phyloP scores from a whole-genome alignment of 2,113 vertebrate species.

The Columba janthina region DNA sequence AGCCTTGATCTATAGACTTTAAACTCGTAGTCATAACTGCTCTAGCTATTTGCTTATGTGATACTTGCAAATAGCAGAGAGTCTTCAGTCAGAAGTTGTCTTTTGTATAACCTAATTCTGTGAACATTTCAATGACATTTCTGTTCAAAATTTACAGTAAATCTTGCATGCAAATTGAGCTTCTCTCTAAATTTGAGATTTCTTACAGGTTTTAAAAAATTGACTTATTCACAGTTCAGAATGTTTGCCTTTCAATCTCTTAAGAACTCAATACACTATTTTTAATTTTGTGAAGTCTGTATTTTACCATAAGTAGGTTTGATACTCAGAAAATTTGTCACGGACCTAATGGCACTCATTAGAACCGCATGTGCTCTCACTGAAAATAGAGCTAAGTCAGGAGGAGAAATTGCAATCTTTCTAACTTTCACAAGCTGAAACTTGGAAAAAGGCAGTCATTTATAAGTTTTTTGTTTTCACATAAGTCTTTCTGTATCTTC shows the following conservation, averaged over 20 bases:
- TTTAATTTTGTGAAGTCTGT: constrained; percentile 60
- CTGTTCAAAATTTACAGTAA: constrained; percentile 34
- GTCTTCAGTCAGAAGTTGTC: constrained; percentile 39
- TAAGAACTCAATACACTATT: constrained; percentile 48
- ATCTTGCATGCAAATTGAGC: constrained; percentile 18
- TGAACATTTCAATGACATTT: constrained; percentile 45
- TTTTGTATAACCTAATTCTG: constrained; percentile 51
- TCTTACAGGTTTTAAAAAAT: constrained; percentile 49
- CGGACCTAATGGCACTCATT: constrained; percentile 43
- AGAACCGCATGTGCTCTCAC: constrained; percentile 27
- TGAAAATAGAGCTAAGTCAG: constrained; percentile 57
- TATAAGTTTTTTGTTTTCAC: neutral
- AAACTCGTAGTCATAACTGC: constrained; percentile 18
- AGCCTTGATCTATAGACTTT: constrained; percentile 66
- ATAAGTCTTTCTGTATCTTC: neutral
- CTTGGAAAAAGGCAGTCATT: neutral
- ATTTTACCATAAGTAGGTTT: constrained; percentile 40
- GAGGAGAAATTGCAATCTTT: constrained; percentile 19
- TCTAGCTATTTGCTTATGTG: constrained; percentile 18
- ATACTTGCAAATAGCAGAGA: constrained; percentile 48
- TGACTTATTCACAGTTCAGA: constrained; percentile 57
- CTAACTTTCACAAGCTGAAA: constrained; percentile 32
- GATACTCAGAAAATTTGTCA: constrained; percentile 51
- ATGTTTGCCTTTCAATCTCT: constrained; percentile 56
- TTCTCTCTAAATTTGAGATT: constrained; percentile 42